Percentiles rank a stretch among this genome's conserved stretches.
phyloP scores from a whole-genome alignment of 2,113 vertebrate genomes.

The Hyaena hyaena region DNA sequence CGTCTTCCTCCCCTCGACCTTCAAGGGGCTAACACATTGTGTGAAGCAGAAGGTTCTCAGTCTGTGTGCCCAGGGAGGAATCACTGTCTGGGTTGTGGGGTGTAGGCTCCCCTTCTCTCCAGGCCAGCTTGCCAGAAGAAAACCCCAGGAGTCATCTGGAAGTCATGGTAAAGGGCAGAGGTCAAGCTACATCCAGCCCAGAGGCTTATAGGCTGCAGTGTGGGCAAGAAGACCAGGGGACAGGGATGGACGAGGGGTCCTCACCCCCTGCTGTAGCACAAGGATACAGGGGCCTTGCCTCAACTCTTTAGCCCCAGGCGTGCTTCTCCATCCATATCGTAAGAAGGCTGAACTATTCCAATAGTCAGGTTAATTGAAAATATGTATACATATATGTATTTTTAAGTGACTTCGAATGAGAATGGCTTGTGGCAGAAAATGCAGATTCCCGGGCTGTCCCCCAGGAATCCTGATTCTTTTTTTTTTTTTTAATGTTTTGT shows the following conservation, averaged over 20 bases:
- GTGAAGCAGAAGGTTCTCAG: neutral
- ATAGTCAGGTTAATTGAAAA: neutral
- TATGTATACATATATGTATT: neutral
- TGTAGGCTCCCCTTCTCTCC: neutral
- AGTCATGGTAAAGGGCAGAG: neutral
- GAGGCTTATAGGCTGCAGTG: neutral
- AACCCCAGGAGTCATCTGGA: neutral
- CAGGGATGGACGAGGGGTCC: neutral
- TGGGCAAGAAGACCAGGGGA: neutral
- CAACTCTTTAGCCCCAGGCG: neutral
- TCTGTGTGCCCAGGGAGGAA: neutral
- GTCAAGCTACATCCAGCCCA: neutral
- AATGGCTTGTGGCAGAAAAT: neutral
- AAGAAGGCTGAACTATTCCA: neutral
- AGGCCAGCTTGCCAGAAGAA: neutral
- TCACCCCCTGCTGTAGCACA: rapidly evolving
- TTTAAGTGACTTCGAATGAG: neutral
- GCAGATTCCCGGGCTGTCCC: neutral
- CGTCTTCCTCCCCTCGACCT: neutral
- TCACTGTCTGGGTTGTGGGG: neutral
- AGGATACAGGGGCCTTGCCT: neutral
- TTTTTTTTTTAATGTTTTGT: too few species aligned
- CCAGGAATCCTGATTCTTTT: neutral
- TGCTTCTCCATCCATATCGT: neutral
- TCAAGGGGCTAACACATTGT: rapidly evolving